Percentiles rank a stretch among this genome's conserved stretches.
Conservation (phyloP, 1,140 invertebrate species). For the Brachionus asplanchnoidis region DNA sequence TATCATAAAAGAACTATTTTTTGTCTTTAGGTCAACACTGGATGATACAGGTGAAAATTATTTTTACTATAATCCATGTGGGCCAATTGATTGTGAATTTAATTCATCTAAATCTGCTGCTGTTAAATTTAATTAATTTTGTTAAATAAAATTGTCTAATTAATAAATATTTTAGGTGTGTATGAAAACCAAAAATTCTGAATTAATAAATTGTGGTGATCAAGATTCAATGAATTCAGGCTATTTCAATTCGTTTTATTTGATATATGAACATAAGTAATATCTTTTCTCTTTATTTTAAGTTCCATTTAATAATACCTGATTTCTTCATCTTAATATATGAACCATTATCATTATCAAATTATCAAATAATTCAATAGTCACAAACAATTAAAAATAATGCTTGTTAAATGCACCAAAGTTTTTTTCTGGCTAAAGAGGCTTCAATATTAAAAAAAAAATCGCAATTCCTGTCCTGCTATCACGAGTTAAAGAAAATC, state of each 20-base stretch:
- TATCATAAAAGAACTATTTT: too few relatives aligned
- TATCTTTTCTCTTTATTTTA: not conserved
- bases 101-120: not conserved
- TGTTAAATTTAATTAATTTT: not conserved
- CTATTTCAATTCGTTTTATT: not conserved
- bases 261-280: not conserved
- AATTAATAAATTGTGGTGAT: not conserved
- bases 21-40: not conserved
- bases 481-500: too few relatives aligned
- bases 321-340: too few relatives aligned
- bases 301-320: not conserved
- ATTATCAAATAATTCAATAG: too few relatives aligned
- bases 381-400: too few relatives aligned
- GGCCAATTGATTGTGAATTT: not conserved
- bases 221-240: not conserved
- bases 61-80: conserved; percentile 1
- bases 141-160: not conserved
- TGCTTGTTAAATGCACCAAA: too few relatives aligned
- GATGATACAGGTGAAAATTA: not conserved
- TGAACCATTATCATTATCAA: too few relatives aligned
- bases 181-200: not conserved
- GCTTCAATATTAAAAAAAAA: too few relatives aligned
- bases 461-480: too few relatives aligned
- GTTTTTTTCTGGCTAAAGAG: too few relatives aligned
- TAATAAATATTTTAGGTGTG: not conserved